Conservation (phyloP, 1,140 invertebrate genomes). For the Leptoteleia sp. region DNA sequence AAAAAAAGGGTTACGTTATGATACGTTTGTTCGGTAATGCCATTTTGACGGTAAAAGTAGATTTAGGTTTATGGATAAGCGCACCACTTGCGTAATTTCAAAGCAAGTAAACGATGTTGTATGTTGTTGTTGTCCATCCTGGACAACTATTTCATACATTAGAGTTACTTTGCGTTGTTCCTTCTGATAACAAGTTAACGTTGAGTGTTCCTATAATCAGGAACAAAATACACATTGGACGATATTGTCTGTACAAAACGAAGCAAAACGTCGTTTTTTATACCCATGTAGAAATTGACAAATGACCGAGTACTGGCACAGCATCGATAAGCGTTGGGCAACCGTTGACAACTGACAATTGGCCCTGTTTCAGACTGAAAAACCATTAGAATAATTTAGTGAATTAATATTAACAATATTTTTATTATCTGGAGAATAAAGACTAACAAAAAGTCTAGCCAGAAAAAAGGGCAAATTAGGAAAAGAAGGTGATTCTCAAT, state of each 20-base stretch:
- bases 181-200: conserved; percentile 62
- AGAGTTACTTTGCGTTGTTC: conserved; percentile 59
- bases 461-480: too few relatives aligned
- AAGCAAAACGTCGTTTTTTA: too few relatives aligned
- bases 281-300: too few relatives aligned
- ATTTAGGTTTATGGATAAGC: conserved; percentile 60
- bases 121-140: conserved; percentile 62
- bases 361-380: too few relatives aligned
- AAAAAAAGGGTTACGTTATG: conserved; percentile 60
- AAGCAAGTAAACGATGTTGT: conserved; percentile 61
- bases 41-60: conserved; percentile 63
- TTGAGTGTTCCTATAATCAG: conserved; percentile 65
- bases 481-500: too few relatives aligned
- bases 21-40: conserved; percentile 61
- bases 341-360: too few relatives aligned
- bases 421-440: too few relatives aligned
- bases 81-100: conserved; percentile 57
- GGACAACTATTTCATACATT: conserved; percentile 58
- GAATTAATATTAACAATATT: too few relatives aligned
- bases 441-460: too few relatives aligned
- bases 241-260: conserved; percentile 11
- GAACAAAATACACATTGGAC: conserved; percentile 60
- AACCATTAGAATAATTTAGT: too few relatives aligned
- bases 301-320: too few relatives aligned
- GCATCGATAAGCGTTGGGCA: too few relatives aligned